Percentiles rank a stretch among this genome's conserved stretches.
Conservation (phyloP, 2,113 vertebrate genomes). For the Microtus oregoni region DNA sequence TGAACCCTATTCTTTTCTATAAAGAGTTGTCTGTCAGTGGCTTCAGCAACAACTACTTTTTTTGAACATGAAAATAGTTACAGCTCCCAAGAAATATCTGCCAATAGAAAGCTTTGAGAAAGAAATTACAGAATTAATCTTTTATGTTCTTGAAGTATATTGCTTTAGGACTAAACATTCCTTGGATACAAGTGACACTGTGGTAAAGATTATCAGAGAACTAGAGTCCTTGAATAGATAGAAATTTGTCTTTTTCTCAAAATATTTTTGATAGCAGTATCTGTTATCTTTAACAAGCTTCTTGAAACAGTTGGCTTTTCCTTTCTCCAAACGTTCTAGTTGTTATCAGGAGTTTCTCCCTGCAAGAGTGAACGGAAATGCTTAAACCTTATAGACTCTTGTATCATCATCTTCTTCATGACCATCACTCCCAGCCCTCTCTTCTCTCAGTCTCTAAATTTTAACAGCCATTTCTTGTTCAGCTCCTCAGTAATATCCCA, state of each 20-base stretch:
- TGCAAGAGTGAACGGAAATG: neutral
- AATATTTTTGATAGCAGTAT: neutral
- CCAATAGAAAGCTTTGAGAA: neutral
- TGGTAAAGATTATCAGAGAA: neutral
- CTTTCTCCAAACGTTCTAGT: neutral
- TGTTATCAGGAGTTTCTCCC: neutral
- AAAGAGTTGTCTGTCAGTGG: neutral
- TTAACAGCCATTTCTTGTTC: neutral
- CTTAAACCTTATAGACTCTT: too few relatives aligned
- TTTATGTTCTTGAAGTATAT: neutral
- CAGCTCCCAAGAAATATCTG: neutral
- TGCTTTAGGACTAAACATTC: slow-evolving; percentile 1
- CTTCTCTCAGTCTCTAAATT: neutral
- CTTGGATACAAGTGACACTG: neutral
- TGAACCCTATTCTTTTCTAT: neutral
- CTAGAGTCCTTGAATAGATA: neutral
- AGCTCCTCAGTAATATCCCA: neutral
- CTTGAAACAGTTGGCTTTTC: neutral
- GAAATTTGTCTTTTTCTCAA: neutral
- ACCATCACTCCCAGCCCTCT: too few relatives aligned
- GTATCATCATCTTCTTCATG: neutral
- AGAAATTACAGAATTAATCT: neutral
- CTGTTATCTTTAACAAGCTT: neutral
- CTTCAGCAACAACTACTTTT: neutral
- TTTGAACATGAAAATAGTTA: neutral